phyloP scores from a whole-genome alignment of 1,140 invertebrate species.

The Penaeus indicus region DNA sequence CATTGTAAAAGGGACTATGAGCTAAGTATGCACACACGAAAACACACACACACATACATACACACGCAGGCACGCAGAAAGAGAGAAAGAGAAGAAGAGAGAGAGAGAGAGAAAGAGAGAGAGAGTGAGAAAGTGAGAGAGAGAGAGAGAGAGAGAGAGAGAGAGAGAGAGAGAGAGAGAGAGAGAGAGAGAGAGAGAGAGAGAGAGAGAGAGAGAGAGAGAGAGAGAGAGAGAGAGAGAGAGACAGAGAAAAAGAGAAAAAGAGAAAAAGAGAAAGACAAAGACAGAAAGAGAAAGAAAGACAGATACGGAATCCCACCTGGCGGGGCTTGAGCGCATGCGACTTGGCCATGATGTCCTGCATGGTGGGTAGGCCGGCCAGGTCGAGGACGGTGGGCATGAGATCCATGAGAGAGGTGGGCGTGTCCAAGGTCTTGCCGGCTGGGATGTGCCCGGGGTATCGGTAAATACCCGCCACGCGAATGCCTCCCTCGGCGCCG shows the following conservation, averaged over 20 bases:
- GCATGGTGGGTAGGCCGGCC: conserved; percentile 25
- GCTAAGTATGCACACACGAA: no score
- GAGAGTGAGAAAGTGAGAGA: no score
- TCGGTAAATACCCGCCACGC: conserved; percentile 70
- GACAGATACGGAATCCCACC: background rate
- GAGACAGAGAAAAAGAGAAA: no score
- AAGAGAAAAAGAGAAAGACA: no score
- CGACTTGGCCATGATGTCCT: background rate
- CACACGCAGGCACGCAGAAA: background rate
- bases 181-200: no score
- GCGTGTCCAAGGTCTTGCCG: conserved; percentile 67
- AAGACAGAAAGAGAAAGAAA: no score
- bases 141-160: no score
- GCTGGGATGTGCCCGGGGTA: conserved; percentile 68
- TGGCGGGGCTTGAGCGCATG: background rate
- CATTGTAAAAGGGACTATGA: background rate
- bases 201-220: no score
- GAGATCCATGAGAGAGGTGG: conserved; percentile 72
- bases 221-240: no score
- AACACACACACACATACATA: background rate
- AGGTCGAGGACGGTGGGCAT: conserved; percentile 69
- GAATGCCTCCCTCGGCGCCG: conserved; percentile 72
- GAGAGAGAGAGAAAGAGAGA: no score
- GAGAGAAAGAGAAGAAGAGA: no score
- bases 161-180: no score